Evolutionary conservation across 2,113 vertebrate species (phyloP).

Genomic region (Pseudopipra pipra): DNA sequence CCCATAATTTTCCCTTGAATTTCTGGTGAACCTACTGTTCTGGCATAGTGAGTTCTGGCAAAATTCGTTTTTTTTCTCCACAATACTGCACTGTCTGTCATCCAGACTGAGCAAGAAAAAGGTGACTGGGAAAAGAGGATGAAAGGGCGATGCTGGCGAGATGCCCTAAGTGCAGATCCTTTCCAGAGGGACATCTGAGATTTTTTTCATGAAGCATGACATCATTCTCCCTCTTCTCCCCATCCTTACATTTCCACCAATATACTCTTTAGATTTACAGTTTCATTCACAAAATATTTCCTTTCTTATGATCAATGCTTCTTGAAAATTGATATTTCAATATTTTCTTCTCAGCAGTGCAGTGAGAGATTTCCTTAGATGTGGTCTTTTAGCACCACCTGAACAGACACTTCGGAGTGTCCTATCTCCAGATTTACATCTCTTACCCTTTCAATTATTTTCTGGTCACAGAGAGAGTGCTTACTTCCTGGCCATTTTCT

Average conservation of each 20-base stretch:
- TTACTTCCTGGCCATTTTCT: background rate
- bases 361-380: background rate
- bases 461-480: background rate
- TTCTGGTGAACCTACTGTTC: background rate
- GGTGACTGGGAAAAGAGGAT: background rate
- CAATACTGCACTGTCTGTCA: background rate
- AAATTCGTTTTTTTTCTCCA: background rate
- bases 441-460: background rate
- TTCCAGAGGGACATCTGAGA: background rate
- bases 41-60: background rate
- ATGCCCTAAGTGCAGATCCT: background rate
- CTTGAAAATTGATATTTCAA: background rate
- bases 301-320: background rate
- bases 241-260: background rate
- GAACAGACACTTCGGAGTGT: background rate
- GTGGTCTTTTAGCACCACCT: background rate
- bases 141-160: background rate
- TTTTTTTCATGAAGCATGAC: background rate
- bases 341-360: background rate
- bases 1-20: background rate
- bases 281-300: background rate
- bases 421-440: background rate
- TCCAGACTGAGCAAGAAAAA: background rate
- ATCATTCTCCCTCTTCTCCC: background rate
- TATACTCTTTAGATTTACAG: background rate